These are phyloP conservation scores for Epinephelus coioides DNA, from an alignment of 2,797 vertebrate genomes.

Conservation along the genomic window DNA sequence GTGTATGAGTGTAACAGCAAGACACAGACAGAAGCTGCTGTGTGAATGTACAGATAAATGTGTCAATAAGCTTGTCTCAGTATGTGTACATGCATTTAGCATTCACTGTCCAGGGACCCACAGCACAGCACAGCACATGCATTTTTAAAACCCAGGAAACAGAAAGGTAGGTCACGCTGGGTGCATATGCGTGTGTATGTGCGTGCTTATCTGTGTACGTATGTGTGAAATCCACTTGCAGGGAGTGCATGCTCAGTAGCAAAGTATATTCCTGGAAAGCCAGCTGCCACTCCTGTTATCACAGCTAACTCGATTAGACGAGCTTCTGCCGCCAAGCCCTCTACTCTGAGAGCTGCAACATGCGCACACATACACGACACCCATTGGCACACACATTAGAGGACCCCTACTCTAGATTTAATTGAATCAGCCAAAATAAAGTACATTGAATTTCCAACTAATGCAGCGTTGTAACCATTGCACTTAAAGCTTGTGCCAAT, in stretches of 20 bases:
- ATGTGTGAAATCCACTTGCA: constrained; percentile 58
- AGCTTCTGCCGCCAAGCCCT: constrained; percentile 55
- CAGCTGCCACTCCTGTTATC: constrained; percentile 74
- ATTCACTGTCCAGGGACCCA: constrained; percentile 51
- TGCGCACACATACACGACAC: background rate
- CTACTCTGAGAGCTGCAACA: constrained; percentile 33
- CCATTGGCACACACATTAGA: background rate
- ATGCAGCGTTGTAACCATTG: background rate
- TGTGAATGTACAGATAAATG: constrained; percentile 39
- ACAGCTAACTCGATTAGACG: constrained; percentile 76
- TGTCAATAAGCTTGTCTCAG: constrained; percentile 57
- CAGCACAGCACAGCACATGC: constrained; percentile 37
- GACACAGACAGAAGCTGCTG: background rate
- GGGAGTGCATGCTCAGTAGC: constrained; percentile 48
- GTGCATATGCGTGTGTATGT: constrained; percentile 21
- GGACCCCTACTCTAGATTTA: constrained; percentile 25
- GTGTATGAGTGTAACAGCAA: background rate
- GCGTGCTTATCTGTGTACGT: constrained; percentile 19
- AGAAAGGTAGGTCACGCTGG: constrained; percentile 36
- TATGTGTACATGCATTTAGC: constrained; percentile 60
- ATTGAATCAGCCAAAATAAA: constrained; percentile 52
- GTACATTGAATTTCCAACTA: constrained; percentile 29
- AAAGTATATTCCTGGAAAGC: constrained; percentile 78
- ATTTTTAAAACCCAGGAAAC: constrained; percentile 58
- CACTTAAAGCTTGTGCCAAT: constrained; percentile 29